phyloP scores from a whole-genome alignment of 2,888 invertebrate genomes.

The Drosophila paucipuncta region DNA sequence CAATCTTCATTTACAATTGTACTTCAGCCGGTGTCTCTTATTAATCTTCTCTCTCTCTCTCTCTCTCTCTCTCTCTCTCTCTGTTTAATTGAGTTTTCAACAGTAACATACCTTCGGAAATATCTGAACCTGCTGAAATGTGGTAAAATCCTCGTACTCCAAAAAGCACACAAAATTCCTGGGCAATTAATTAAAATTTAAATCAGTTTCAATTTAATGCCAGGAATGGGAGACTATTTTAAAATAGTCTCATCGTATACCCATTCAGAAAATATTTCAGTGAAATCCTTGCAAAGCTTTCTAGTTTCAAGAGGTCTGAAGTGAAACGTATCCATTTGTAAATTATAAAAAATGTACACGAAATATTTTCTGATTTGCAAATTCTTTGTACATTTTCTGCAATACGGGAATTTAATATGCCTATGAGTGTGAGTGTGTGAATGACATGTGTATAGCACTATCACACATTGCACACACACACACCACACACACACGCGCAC shows the following conservation, averaged over 20 bases:
- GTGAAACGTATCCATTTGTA: neutral
- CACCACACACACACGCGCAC: neutral
- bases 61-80: neutral
- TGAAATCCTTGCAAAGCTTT: neutral
- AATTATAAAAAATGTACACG: neutral
- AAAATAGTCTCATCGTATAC: neutral
- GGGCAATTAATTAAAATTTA: neutral
- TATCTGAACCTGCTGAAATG: neutral
- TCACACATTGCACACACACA: neutral
- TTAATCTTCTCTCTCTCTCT: neutral
- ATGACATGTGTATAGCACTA: slow-evolving; percentile 2
- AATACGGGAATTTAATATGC: neutral
- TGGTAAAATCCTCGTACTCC: neutral
- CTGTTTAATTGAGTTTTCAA: neutral
- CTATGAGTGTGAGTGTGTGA: neutral
- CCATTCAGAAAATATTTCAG: neutral
- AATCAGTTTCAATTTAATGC: neutral
- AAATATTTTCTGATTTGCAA: neutral
- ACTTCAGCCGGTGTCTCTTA: neutral
- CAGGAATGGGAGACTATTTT: neutral
- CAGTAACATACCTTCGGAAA: neutral
- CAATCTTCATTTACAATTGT: neutral
- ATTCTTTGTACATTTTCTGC: neutral
- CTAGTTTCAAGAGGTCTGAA: neutral
- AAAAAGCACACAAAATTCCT: neutral